These are phyloP conservation scores for Ammospiza caudacuta DNA, from an alignment of 2,113 vertebrate species.

Conservation along the genomic window DNA sequence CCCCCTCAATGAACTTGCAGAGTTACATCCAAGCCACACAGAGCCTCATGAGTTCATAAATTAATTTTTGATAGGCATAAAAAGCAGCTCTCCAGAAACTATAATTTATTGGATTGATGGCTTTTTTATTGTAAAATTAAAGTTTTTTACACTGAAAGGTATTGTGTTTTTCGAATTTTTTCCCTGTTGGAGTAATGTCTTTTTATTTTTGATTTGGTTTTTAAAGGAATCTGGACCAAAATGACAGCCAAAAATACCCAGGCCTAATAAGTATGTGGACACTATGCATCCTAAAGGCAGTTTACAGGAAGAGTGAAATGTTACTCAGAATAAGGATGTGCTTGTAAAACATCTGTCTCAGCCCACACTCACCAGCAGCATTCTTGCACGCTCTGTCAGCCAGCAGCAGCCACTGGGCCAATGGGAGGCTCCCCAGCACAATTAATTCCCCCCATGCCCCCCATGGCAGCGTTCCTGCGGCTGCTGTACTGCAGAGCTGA, in stretches of 20 bases:
- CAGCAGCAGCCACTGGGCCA: too few species aligned
- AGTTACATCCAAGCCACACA: rapidly evolving
- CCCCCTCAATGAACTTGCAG: too few species aligned
- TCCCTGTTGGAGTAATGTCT: neutral
- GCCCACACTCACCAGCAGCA: rapidly evolving
- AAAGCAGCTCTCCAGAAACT: neutral
- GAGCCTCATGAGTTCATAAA: neutral
- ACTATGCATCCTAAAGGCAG: neutral
- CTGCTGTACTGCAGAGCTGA: too few species aligned
- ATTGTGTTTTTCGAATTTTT: neutral
- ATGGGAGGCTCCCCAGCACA: too few species aligned
- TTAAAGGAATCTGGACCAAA: neutral
- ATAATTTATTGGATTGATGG: too few species aligned
- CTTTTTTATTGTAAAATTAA: neutral
- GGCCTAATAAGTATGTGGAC: rapidly evolving
- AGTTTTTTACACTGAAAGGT: neutral
- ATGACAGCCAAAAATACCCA: rapidly evolving
- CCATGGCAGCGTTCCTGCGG: too few species aligned
- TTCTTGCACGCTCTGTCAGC: too few species aligned
- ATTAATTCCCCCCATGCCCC: too few species aligned
- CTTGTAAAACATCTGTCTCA: neutral
- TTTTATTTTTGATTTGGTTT: neutral
- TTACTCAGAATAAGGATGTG: neutral
- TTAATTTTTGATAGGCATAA: neutral
- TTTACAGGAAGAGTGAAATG: neutral